phyloP scores from a whole-genome alignment of 2,113 vertebrate genomes.

The Etheostoma spectabile region DNA sequence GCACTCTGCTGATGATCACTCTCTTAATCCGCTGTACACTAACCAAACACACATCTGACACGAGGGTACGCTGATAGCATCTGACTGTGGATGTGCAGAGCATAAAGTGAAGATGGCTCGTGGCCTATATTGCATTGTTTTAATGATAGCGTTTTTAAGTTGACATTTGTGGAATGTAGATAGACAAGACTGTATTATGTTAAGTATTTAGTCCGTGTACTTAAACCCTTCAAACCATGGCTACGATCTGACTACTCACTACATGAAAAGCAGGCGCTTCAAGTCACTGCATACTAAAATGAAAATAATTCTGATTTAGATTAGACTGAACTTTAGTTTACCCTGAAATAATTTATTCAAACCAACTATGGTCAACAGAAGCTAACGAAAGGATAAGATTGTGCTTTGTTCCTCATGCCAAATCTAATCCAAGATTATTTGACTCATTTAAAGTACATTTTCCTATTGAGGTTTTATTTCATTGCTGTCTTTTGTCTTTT shows the following conservation, averaged over 20 bases:
- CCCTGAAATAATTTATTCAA: not conserved
- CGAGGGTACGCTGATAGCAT: not conserved
- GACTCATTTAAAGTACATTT: not conserved
- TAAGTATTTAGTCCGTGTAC: constrained; percentile 2
- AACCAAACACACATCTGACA: not conserved
- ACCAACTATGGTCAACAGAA: not conserved
- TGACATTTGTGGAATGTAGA: constrained; percentile 35
- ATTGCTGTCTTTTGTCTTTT: constrained; percentile 9
- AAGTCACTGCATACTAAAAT: not conserved
- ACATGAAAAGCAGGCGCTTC: not conserved
- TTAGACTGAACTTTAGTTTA: not conserved
- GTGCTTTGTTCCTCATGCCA: constrained; percentile 4
- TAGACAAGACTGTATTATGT: not conserved
- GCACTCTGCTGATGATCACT: constrained; percentile 16
- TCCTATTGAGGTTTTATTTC: constrained; percentile 1
- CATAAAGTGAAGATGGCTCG: not conserved
- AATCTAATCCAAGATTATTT: constrained; percentile 3
- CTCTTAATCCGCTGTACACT: not conserved
- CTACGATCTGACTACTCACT: not conserved
- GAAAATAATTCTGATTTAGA: not conserved
- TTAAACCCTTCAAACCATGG: not conserved
- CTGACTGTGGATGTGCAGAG: not conserved
- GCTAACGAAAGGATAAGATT: constrained; percentile 20
- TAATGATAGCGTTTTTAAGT: constrained; percentile 1
- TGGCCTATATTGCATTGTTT: not conserved